Evolutionary conservation across 2,888 invertebrate genomes (phyloP).

Genomic region (Dolomedes plantarius): DNA sequence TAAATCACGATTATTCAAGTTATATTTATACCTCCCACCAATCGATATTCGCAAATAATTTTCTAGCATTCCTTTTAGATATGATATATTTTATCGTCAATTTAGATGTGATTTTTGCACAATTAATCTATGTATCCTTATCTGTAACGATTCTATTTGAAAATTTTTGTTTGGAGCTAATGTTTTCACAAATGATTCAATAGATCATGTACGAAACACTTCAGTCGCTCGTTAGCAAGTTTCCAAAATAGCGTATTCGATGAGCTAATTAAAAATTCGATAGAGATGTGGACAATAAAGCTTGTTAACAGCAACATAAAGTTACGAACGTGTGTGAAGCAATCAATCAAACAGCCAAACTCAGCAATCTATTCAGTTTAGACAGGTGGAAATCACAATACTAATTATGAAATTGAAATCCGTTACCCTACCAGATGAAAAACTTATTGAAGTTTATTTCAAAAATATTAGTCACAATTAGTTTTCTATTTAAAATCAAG

Average conservation of each 20-base stretch:
- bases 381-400: neutral
- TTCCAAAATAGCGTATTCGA: neutral
- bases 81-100: neutral
- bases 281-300: neutral
- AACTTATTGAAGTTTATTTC: too few relatives aligned
- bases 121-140: neutral
- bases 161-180: neutral
- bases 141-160: neutral
- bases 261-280: constrained; percentile 9
- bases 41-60: neutral
- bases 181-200: neutral
- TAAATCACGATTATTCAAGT: too few relatives aligned
- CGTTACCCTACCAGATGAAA: neutral
- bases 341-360: constrained; percentile 12
- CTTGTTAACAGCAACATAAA: constrained; percentile 5
- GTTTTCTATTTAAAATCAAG: too few relatives aligned
- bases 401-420: neutral
- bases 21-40: too few relatives aligned
- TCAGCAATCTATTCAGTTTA: neutral
- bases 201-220: neutral
- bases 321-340: neutral
- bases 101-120: neutral
- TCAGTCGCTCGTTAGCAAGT: neutral
- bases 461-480: too few relatives aligned
- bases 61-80: neutral